These are phyloP conservation scores for Macrosoma leucophasiata DNA, from an alignment of 2,888 invertebrate species.

Conservation along the genomic window DNA sequence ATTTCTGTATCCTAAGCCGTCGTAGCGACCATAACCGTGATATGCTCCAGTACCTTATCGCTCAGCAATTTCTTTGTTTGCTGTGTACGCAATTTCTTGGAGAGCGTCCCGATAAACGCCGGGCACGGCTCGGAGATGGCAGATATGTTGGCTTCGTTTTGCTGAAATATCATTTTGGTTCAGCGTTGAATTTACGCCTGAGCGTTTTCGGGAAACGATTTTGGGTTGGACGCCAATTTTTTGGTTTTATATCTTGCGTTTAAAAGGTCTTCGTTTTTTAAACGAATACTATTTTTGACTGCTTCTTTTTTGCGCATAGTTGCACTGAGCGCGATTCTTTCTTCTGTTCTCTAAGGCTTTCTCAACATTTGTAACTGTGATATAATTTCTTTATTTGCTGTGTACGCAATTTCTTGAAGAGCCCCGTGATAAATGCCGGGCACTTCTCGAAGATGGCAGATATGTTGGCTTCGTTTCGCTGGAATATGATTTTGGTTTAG, in stretches of 20 bases:
- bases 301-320: no score
- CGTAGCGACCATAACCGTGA: slow-evolving; percentile 38
- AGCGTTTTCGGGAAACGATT: no score
- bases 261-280: no score
- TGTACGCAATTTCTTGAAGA: slow-evolving; percentile 65
- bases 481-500: slow-evolving; percentile 12
- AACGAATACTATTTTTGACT: no score
- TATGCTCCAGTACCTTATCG: slow-evolving; percentile 54
- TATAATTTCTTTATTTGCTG: slow-evolving; percentile 66
- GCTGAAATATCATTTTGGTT: slow-evolving; percentile 12
- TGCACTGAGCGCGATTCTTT: no score
- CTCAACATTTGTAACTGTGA: slow-evolving; percentile 38
- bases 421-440: slow-evolving; percentile 53
- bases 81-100: slow-evolving; percentile 64
- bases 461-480: slow-evolving; percentile 33
- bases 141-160: slow-evolving; percentile 42
- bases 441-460: slow-evolving; percentile 53
- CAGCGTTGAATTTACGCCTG: no score
- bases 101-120: slow-evolving; percentile 55
- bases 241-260: no score
- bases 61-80: slow-evolving; percentile 67
- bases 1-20: no score
- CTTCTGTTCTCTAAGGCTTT: no score
- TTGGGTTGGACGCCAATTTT: no score
- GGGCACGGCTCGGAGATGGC: slow-evolving; percentile 48